Conservation (phyloP, 1,140 invertebrate genomes). For the Drosophila punjabiensis region DNA sequence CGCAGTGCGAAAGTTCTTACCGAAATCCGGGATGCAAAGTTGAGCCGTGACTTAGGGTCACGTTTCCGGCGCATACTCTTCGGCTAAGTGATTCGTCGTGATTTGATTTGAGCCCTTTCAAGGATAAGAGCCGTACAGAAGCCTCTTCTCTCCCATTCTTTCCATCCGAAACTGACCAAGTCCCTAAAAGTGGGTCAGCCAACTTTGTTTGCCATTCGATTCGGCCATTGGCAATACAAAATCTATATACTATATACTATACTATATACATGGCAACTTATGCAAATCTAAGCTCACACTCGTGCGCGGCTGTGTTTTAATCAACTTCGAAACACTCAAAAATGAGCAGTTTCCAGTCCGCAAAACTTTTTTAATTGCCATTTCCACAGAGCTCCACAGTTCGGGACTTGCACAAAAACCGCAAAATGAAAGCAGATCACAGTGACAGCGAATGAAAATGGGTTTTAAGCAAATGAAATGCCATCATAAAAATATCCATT, state of each 20-base stretch:
- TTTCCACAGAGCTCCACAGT: conserved; percentile 48
- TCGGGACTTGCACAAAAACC: conserved; percentile 39
- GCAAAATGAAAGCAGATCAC: conserved; percentile 45
- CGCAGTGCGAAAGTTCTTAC: conserved; percentile 14
- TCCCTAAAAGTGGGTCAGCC: conserved; percentile 62
- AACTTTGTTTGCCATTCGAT: conserved; percentile 61
- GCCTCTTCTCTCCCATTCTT: background rate
- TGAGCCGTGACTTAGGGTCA: conserved; percentile 61
- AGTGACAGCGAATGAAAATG: conserved; percentile 26
- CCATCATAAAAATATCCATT: conserved; percentile 44
- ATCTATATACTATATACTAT: background rate
- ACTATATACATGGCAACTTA: conserved; percentile 29
- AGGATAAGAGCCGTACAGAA: conserved; percentile 25
- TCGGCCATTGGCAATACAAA: conserved; percentile 50
- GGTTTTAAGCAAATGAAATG: conserved; percentile 51
- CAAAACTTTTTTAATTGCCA: conserved; percentile 70
- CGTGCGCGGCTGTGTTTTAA: conserved; percentile 50
- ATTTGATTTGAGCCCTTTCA: conserved; percentile 65
- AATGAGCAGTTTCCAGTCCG: conserved; percentile 30
- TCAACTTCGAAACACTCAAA: conserved; percentile 56
- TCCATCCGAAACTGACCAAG: conserved; percentile 3
- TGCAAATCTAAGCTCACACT: conserved; percentile 32
- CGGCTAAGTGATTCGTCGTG: conserved; percentile 80
- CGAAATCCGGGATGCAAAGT: conserved; percentile 63
- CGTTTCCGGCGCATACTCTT: conserved; percentile 57